A percentile compares a stretch with the other conserved stretches of the same genome.
Conservation (phyloP, 2,113 vertebrate genomes). For the Ceuthmochares aereus region DNA sequence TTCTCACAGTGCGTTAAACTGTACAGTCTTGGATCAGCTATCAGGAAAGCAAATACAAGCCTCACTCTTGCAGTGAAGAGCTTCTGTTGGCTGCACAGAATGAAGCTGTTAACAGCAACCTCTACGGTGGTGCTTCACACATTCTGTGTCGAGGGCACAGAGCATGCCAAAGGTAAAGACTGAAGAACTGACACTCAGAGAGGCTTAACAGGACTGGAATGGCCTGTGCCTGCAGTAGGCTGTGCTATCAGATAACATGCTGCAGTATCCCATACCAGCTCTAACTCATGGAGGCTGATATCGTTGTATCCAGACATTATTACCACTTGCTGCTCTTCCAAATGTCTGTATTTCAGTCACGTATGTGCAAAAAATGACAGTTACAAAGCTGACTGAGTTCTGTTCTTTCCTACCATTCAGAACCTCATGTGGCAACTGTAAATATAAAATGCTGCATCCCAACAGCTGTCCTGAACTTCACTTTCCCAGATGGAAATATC, state of each 20-base stretch:
- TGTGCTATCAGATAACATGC: not conserved
- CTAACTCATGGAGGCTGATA: fast-evolving
- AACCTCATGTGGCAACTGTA: not conserved
- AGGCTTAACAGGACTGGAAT: not conserved
- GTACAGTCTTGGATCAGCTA: not conserved
- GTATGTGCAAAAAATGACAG: not conserved
- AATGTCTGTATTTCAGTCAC: not conserved
- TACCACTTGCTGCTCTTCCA: not conserved
- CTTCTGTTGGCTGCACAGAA: not conserved
- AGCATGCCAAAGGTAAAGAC: not conserved
- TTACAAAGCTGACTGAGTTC: not conserved
- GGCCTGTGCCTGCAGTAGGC: not conserved
- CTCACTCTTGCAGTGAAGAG: not conserved
- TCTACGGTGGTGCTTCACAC: not conserved
- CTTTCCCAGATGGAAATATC: not conserved
- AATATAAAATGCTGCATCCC: not conserved
- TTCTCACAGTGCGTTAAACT: not conserved
- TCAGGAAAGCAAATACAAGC: not conserved
- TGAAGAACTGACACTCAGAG: not conserved
- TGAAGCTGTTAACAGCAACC: not conserved
- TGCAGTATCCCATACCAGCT: not conserved
- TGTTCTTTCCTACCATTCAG: not conserved
- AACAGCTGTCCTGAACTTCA: not conserved
- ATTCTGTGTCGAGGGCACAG: not conserved
- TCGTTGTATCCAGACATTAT: not conserved